phyloP scores from a whole-genome alignment of 2,888 invertebrate species.

The Pollenia angustigena region DNA sequence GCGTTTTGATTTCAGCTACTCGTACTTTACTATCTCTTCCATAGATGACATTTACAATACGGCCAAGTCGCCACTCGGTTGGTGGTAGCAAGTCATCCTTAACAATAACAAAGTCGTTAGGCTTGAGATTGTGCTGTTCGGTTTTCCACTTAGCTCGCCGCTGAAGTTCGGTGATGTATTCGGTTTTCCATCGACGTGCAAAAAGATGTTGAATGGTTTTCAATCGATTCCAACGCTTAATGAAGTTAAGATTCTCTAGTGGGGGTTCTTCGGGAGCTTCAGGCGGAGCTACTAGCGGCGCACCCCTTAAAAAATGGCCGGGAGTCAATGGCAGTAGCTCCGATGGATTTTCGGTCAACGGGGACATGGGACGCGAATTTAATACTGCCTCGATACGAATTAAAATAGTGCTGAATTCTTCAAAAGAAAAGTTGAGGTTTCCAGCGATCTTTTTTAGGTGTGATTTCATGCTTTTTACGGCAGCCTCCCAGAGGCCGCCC shows the following conservation, averaged over 20 bases:
- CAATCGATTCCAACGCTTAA: not conserved
- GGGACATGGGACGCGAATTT: constrained; percentile 3
- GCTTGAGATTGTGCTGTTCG: not conserved
- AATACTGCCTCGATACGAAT: not conserved
- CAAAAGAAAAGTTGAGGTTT: not conserved
- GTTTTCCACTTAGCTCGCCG: not conserved
- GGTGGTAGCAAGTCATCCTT: not conserved
- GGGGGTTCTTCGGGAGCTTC: not conserved
- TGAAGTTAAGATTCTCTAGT: not conserved
- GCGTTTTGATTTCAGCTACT: not conserved
- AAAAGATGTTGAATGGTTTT: not conserved
- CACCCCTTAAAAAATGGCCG: not conserved
- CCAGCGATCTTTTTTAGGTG: not conserved
- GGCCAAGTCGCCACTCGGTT: too few relatives aligned
- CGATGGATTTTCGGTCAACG: not conserved
- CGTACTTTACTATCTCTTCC: too few relatives aligned
- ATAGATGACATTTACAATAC: too few relatives aligned
- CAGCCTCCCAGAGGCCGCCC: too few relatives aligned
- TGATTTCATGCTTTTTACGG: too few relatives aligned
- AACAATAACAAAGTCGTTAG: not conserved
- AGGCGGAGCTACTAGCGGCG: not conserved
- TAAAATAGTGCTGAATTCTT: not conserved
- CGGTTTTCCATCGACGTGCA: not conserved
- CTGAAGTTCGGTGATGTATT: not conserved
- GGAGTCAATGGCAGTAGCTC: not conserved